A percentile compares a stretch with the other conserved stretches of the same genome.
phyloP scores from a whole-genome alignment of 1,140 invertebrate species.

The Daktulosphaira vitifoliae region DNA sequence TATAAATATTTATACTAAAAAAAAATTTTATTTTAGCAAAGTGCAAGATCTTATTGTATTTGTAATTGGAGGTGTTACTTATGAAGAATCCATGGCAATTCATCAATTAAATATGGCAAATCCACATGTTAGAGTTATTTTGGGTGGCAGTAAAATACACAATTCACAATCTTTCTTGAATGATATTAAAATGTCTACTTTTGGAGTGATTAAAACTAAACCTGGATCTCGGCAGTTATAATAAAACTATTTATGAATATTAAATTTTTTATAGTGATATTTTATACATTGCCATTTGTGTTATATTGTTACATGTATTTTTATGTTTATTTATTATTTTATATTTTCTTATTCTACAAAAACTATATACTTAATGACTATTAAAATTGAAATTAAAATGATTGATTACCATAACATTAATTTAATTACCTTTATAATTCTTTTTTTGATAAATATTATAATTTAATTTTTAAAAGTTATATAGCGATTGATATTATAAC shows the following conservation, averaged over 20 bases:
- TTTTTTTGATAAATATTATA: conserved; percentile 13
- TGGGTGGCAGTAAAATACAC: conserved; percentile 86
- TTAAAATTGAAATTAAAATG: too few relatives aligned
- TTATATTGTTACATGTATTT: neutral
- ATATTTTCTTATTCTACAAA: too few relatives aligned
- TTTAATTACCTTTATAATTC: neutral
- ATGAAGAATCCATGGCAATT: conserved; percentile 85
- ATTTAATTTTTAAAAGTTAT: neutral
- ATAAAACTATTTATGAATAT: neutral
- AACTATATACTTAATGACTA: too few relatives aligned
- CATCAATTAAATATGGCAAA: conserved; percentile 67
- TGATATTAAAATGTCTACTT: conserved; percentile 49
- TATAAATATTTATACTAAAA: too few relatives aligned
- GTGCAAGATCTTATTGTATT: conserved; percentile 92
- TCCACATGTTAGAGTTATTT: conserved; percentile 65
- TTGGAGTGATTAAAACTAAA: conserved; percentile 11
- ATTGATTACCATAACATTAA: too few relatives aligned
- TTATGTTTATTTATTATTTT: neutral
- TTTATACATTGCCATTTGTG: neutral
- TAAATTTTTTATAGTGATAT: neutral
- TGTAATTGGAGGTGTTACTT: conserved; percentile 92
- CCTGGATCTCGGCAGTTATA: conserved; percentile 16
- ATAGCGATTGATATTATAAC: too few relatives aligned
- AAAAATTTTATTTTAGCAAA: conserved; percentile 44
- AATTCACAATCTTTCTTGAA: conserved; percentile 74